A percentile compares a stretch with the other conserved stretches of the same genome.
Conservation (phyloP, 1,140 invertebrate genomes). For the Littorina saxatilis region DNA sequence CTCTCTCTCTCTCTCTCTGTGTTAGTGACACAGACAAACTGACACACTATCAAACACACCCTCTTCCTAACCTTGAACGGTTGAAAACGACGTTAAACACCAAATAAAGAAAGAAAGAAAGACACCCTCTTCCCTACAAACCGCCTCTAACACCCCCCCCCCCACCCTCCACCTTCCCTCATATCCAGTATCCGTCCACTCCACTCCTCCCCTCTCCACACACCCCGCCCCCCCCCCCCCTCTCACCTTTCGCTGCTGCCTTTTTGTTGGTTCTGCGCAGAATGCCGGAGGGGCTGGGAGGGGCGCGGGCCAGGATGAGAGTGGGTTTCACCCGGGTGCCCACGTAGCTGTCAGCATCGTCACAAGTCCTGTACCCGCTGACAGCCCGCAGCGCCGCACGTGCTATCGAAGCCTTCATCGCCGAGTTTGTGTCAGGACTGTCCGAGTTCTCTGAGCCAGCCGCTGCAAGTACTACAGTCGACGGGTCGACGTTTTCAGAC, state of each 20-base stretch:
- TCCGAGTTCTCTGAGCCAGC: background rate
- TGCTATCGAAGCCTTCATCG: background rate
- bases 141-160: background rate
- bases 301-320: slow-evolving; percentile 26
- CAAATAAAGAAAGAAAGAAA: no score
- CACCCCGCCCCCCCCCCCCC: background rate
- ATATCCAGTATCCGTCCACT: background rate
- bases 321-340: slow-evolving; percentile 10
- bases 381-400: slow-evolving; percentile 16
- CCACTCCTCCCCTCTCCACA: background rate
- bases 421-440: background rate
- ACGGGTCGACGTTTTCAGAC: background rate
- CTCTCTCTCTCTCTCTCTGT: no score
- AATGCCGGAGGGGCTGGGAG: slow-evolving; percentile 24
- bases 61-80: no score
- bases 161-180: background rate
- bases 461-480: background rate
- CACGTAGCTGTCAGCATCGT: slow-evolving; percentile 30
- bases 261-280: slow-evolving; percentile 25
- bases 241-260: background rate
- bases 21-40: no score
- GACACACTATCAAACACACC: no score
- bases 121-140: no score
- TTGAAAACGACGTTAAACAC: no score
- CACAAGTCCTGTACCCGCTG: slow-evolving; percentile 28